A percentile compares a stretch with the other conserved stretches of the same genome.
Evolutionary conservation across 2,888 invertebrate genomes (phyloP).

Genomic region (Cephus sareptanus): DNA sequence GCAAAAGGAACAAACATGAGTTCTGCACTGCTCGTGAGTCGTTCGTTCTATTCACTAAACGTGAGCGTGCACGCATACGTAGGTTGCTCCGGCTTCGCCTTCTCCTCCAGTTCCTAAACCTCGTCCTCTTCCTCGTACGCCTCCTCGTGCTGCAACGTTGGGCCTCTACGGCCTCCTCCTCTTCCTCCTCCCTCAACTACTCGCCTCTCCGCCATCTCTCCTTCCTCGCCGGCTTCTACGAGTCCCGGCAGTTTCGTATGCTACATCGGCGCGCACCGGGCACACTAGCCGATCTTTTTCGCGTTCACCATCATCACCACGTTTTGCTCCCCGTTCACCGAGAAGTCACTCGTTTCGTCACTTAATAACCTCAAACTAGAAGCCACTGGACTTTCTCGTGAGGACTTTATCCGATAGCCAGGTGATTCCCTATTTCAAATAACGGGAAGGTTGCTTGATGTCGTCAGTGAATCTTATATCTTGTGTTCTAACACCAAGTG

Average conservation of each 20-base stretch:
- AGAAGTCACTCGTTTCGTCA: background rate
- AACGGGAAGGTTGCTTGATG: background rate
- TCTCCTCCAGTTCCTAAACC: background rate
- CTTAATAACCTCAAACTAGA: background rate
- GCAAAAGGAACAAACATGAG: constrained; percentile 15
- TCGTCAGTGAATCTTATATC: background rate
- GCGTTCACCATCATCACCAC: background rate
- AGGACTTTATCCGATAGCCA: background rate
- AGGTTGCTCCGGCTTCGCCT: background rate
- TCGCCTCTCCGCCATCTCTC: background rate
- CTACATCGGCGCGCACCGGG: constrained; percentile 41
- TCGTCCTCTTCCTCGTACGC: constrained; percentile 1
- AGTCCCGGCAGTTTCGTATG: constrained; percentile 42
- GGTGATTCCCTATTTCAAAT: background rate
- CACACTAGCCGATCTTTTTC: constrained; percentile 20
- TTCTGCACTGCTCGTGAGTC: constrained; percentile 9
- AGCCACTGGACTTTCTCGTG: background rate
- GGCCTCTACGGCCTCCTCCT: background rate
- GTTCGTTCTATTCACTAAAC: constrained; percentile 20
- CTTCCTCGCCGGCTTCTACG: background rate
- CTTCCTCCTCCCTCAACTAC: background rate
- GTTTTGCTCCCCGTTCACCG: background rate
- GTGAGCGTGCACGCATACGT: background rate
- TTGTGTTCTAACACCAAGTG: background rate
- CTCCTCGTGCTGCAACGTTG: background rate